These are phyloP conservation scores for Stegodyphus dumicola DNA, from an alignment of 1,140 invertebrate genomes.

Conservation along the genomic window DNA sequence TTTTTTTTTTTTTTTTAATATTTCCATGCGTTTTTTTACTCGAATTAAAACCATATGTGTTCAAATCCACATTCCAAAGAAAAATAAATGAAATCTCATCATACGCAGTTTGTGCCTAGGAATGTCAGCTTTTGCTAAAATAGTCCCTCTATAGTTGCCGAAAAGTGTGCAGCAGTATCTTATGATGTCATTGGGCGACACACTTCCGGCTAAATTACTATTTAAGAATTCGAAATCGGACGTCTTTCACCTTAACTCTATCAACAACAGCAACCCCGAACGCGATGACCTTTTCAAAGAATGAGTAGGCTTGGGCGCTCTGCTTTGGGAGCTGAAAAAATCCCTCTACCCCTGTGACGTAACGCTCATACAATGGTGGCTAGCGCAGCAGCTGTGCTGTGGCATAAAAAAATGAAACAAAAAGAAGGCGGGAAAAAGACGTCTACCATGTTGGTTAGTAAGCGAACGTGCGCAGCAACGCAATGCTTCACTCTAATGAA, in stretches of 20 bases:
- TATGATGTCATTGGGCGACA: too few species aligned
- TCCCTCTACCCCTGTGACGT: conserved; percentile 43
- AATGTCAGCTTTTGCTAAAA: too few species aligned
- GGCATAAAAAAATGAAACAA: conserved; percentile 23
- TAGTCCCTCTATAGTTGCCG: too few species aligned
- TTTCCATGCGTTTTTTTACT: too few species aligned
- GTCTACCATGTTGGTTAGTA: conserved; percentile 3
- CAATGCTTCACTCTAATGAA: conserved; percentile 55
- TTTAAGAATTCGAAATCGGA: conserved; percentile 14
- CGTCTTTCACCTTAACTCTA: not conserved
- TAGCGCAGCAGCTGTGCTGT: conserved; percentile 37
- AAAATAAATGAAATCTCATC: too few species aligned
- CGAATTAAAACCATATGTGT: too few species aligned
- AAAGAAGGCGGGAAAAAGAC: conserved; percentile 32
- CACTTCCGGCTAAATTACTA: too few species aligned
- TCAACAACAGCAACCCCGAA: conserved; percentile 14
- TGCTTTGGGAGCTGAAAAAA: conserved; percentile 54
- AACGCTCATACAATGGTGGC: conserved; percentile 25
- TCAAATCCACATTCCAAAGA: too few species aligned
- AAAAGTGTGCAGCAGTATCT: too few species aligned
- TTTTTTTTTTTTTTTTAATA: too few species aligned
- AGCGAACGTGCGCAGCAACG: conserved; percentile 44
- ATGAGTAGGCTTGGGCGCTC: conserved; percentile 5
- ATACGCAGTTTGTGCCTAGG: too few species aligned
- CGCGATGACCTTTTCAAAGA: conserved; percentile 38